phyloP scores from a whole-genome alignment of 2,888 invertebrate species.

The Heliconius ismenius region DNA sequence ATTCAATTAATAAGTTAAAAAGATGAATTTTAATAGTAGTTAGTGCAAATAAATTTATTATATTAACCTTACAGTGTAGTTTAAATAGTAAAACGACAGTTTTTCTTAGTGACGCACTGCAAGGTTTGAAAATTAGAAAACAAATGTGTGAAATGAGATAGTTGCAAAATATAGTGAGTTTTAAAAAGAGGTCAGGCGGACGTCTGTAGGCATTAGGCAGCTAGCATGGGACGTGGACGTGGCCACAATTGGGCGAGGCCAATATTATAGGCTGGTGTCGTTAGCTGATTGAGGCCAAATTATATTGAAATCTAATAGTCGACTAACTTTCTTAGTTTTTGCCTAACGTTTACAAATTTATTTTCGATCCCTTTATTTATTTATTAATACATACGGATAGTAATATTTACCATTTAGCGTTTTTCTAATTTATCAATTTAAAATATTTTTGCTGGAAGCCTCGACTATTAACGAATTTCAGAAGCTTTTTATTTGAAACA shows the following conservation, averaged over 20 bases:
- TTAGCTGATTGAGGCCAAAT: slow-evolving; percentile 14
- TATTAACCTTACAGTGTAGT: neutral
- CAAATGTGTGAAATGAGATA: neutral
- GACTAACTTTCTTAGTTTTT: neutral
- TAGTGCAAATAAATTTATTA: neutral
- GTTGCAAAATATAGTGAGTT: slow-evolving; percentile 8
- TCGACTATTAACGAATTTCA: neutral
- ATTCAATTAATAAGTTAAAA: too few species aligned
- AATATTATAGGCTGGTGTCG: slow-evolving; percentile 6
- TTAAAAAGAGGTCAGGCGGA: slow-evolving; percentile 22
- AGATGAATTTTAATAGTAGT: neutral
- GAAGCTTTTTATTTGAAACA: neutral
- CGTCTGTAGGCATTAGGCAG: neutral
- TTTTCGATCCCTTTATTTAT: too few species aligned
- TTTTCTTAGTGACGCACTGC: too few species aligned
- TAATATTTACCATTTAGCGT: too few species aligned
- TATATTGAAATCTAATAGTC: slow-evolving; percentile 18
- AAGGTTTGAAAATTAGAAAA: neutral
- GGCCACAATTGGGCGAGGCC: slow-evolving; percentile 21
- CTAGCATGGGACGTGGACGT: neutral
- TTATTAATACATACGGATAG: too few species aligned
- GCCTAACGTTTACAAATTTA: neutral
- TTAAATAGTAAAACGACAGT: neutral
- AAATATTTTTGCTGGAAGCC: neutral
- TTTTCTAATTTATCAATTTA: too few species aligned